Evolutionary conservation across 2,888 invertebrate genomes (phyloP).

Genomic region (Perizoma affinitatum): DNA sequence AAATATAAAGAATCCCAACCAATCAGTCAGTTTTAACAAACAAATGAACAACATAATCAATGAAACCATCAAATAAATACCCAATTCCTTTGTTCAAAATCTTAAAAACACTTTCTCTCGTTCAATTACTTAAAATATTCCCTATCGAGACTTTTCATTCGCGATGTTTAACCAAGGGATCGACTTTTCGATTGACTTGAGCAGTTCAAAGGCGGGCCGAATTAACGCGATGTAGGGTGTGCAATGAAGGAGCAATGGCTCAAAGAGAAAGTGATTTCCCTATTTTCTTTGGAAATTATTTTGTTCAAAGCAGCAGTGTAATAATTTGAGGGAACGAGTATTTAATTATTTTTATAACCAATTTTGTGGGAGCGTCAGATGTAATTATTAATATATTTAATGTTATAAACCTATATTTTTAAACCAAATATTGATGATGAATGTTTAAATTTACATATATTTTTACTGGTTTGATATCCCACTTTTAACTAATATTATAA

Average conservation of each 20-base stretch:
- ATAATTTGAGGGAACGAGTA: constrained; percentile 37
- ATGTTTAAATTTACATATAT: too few relatives aligned
- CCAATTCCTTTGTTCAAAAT: constrained; percentile 66
- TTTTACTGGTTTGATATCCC: too few relatives aligned
- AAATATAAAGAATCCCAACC: constrained; percentile 7
- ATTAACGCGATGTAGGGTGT: constrained; percentile 79
- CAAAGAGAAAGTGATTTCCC: constrained; percentile 75
- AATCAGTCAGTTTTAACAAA: constrained; percentile 24
- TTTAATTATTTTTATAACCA: constrained; percentile 32
- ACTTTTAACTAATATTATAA: too few relatives aligned
- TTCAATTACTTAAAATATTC: constrained; percentile 81
- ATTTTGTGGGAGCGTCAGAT: constrained; percentile 17
- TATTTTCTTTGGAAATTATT: constrained; percentile 70
- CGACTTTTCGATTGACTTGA: constrained; percentile 82
- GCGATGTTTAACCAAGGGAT: constrained; percentile 81
- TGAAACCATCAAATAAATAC: constrained; percentile 47
- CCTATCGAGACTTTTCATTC: constrained; percentile 78
- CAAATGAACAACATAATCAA: constrained; percentile 41
- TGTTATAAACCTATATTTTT: too few relatives aligned
- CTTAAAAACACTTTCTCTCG: constrained; percentile 78
- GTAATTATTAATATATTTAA: neutral
- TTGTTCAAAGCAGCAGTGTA: constrained; percentile 43
- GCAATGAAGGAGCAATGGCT: constrained; percentile 70
- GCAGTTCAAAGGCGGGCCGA: constrained; percentile 79
- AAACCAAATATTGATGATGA: too few relatives aligned